Conservation (phyloP, 2,113 vertebrate genomes). For the Sorex fumeus region DNA sequence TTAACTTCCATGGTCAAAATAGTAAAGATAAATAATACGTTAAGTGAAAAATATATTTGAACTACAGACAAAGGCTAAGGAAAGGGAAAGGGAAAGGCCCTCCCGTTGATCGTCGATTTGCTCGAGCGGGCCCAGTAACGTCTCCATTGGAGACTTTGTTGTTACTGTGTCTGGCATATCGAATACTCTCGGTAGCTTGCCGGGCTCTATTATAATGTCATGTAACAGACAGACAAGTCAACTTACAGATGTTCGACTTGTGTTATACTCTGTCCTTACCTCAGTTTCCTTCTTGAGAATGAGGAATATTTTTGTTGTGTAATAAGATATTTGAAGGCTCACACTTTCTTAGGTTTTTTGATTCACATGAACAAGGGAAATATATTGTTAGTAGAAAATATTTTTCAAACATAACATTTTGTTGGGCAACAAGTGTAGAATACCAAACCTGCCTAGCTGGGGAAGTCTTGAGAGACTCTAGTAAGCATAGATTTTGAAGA, state of each 20-base stretch:
- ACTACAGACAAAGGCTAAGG: not conserved
- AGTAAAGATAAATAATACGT: not conserved
- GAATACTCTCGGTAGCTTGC: too few species aligned
- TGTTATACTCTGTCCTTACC: not conserved
- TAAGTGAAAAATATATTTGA: conserved; percentile 16
- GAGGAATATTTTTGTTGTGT: not conserved
- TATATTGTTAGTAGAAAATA: conserved; percentile 20
- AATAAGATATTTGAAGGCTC: not conserved
- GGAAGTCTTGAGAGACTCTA: not conserved
- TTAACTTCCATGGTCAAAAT: conserved; percentile 1
- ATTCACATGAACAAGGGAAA: not conserved
- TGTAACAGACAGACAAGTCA: not conserved
- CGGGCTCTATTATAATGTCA: too few species aligned
- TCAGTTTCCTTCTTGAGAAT: conserved; percentile 26
- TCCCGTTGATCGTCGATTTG: too few species aligned
- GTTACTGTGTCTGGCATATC: too few species aligned
- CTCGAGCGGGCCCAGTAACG: too few species aligned
- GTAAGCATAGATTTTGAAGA: not conserved
- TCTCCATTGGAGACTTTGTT: too few species aligned
- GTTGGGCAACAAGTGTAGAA: not conserved
- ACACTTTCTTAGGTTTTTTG: not conserved
- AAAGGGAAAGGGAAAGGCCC: too few species aligned
- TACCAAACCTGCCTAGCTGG: not conserved
- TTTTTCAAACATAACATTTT: conserved; percentile 35
- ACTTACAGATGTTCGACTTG: not conserved